Conservation (phyloP, 1,140 invertebrate species). For the Temnothorax longispinosus region DNA sequence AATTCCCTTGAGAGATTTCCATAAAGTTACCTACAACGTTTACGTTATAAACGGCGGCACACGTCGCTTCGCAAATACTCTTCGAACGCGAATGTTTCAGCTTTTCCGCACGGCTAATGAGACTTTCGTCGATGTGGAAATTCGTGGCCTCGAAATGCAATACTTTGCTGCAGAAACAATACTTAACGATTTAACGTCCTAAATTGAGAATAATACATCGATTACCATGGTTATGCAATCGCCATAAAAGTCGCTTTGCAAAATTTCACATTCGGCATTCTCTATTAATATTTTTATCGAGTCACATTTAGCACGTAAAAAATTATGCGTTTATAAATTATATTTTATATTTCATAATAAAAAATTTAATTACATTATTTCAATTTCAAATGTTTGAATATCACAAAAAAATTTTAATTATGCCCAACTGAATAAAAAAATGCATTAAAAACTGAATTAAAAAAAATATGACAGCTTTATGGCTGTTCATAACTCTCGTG, state of each 20-base stretch:
- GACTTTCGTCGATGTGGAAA: conserved; percentile 22
- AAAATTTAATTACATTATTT: conserved; percentile 56
- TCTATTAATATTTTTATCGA: conserved; percentile 28
- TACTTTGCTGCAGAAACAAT: background rate
- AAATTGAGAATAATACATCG: background rate
- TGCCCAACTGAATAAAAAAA: conserved; percentile 26
- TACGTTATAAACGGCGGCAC: conserved; percentile 25
- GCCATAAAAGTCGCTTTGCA: background rate
- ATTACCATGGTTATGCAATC: conserved; percentile 4
- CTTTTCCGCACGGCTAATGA: conserved; percentile 26
- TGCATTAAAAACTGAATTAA: conserved; percentile 35
- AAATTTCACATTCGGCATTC: background rate
- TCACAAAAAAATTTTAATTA: conserved; percentile 46
- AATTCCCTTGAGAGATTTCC: conserved; percentile 39
- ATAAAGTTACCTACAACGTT: conserved; percentile 30
- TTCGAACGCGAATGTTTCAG: conserved; percentile 11
- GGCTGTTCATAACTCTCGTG: conserved; percentile 10
- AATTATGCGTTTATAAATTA: conserved; percentile 34
- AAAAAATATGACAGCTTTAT: conserved; percentile 26
- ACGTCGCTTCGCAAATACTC: conserved; percentile 15
- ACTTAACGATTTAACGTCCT: background rate
- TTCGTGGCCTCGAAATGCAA: background rate
- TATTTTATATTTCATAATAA: conserved; percentile 26
- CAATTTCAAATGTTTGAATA: conserved; percentile 39
- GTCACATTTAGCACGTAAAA: conserved; percentile 6